Conservation (phyloP, 1,140 invertebrate genomes). For the Micrasema longulum region DNA sequence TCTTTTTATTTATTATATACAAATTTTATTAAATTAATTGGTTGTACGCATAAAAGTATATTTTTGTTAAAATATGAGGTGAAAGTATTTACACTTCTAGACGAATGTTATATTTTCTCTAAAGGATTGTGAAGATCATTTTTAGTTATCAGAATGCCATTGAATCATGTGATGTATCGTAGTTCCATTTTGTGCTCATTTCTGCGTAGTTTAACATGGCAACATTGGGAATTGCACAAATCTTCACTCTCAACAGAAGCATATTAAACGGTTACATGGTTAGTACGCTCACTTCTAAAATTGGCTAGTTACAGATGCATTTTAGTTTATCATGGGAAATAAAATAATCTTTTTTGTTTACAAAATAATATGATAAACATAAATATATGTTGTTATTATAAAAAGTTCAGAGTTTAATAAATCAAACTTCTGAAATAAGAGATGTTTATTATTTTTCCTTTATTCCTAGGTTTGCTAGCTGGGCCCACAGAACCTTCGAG, state of each 20-base stretch:
- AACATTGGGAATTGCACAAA: background rate
- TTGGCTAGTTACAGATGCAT: constrained; percentile 13
- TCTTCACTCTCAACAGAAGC: background rate
- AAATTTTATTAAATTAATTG: constrained; percentile 21
- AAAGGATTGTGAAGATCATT: constrained; percentile 23
- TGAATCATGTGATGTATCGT: constrained; percentile 19
- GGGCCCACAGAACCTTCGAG: too few relatives aligned
- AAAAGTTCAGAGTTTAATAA: constrained; percentile 34
- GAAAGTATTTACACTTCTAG: constrained; percentile 18
- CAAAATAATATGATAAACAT: constrained; percentile 14
- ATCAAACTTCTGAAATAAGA: constrained; percentile 30
- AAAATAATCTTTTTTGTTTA: constrained; percentile 20
- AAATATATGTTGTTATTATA: constrained; percentile 34
- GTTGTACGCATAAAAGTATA: constrained; percentile 33
- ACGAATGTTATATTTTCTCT: constrained; percentile 35
- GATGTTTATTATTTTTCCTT: constrained; percentile 18
- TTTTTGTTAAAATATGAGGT: constrained; percentile 41
- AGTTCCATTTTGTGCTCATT: constrained; percentile 10
- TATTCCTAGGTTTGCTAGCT: too few relatives aligned
- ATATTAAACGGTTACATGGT: background rate
- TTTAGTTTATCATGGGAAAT: constrained; percentile 35
- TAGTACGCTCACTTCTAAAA: constrained; percentile 16
- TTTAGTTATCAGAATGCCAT: constrained; percentile 5
- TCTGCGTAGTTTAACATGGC: too few relatives aligned
- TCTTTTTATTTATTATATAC: constrained; percentile 20